Conservation (phyloP, 35 echinoderm and acorn worm genomes). For the Patiria miniata region DNA sequence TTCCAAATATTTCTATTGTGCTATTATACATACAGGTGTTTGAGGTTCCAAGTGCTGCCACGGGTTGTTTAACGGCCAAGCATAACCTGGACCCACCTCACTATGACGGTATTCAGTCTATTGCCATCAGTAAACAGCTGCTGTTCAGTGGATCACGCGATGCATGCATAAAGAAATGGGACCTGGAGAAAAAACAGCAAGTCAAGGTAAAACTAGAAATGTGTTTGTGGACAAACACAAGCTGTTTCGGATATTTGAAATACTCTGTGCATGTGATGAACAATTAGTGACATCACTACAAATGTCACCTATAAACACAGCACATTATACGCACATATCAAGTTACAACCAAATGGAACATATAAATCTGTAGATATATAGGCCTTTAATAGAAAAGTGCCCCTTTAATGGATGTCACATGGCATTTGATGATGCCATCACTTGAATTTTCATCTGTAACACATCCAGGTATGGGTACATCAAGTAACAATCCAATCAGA, state of each 20-base stretch:
- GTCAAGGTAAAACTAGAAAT: conserved; percentile 64
- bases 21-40: conserved; percentile 69
- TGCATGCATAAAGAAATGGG: conserved; percentile 96
- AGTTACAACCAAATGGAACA: too few species aligned
- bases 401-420: too few species aligned
- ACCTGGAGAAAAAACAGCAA: conserved; percentile 77
- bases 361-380: neutral
- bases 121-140: conserved; percentile 64
- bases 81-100: conserved; percentile 91
- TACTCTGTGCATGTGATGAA: too few species aligned
- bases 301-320: too few species aligned
- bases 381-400: neutral
- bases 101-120: conserved; percentile 94
- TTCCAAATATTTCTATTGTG: too few species aligned
- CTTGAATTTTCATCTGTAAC: too few species aligned
- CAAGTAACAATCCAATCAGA: too few species aligned
- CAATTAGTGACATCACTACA: too few species aligned
- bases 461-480: neutral
- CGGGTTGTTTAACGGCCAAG: conserved; percentile 70
- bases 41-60: conserved; percentile 69
- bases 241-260: too few species aligned
- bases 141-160: conserved; percentile 95
- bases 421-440: too few species aligned
- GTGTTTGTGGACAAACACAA: too few species aligned
- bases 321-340: too few species aligned